Base-by-base conservation (phyloP, 2,888 invertebrate species). In the Acrocera orbiculus region DNA sequence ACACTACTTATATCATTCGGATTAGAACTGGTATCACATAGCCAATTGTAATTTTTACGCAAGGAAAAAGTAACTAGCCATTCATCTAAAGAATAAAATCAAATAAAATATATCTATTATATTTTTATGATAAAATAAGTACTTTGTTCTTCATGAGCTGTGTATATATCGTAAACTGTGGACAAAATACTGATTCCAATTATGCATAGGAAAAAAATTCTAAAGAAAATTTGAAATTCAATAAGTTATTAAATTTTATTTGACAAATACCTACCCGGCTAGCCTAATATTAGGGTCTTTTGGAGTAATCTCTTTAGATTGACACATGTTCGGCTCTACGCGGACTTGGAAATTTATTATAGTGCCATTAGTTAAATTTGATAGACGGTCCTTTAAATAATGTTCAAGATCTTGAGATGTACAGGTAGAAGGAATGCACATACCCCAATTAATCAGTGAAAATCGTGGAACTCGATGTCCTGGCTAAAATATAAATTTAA, bases 401-500 rank as follows among this genome's bases (percentile, higher is more conserved):
- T 61, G 53, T 48, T 72, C 66, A 2, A 75, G 67, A 46, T 76
- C 76, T 15, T 56, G 47, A 7, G 65, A 41, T 1, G 63, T 61
- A 49, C 76, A 77, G 1, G 66, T 62, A 4, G 66, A 61, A 3
- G 76, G 76, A n/a, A 72, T 64, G 46, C 76, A 77, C 10, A 76
- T 49, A 3, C 69, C 76, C 76, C 76, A 76, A 43, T 73, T 70
- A 30, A 76, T 63, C 11, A 69, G 65, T 4, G 71, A 70, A 46
- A 69, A 76, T 40, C 73, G 62, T 2, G 76, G 76, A 6, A 76
- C 71, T 39, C 76, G 61, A 51, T 77, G 76, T 5, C 76, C 76
- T 27, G 76, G 73, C 76, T 77, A 46, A 32, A 59, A 58, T 38
- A 36, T 33, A 30, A n/a, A n/a, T n/a, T n/a, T n/a, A n/a, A n/a